Evolutionary conservation across 1,140 invertebrate genomes (phyloP).

Genomic region (Nasonia giraulti): DNA sequence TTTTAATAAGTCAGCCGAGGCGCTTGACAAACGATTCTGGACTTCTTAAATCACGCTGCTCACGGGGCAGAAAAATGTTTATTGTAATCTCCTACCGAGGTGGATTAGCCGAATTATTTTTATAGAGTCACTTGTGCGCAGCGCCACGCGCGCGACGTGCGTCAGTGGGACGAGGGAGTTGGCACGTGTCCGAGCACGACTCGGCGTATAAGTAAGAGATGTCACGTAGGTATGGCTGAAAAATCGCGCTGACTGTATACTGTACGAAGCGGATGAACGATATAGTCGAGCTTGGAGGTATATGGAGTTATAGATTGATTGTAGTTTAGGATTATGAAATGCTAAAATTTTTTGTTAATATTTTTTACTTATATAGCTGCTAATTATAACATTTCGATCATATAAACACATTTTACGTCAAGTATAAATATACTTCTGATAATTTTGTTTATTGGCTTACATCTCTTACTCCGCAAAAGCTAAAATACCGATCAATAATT

Average conservation of each 20-base stretch:
- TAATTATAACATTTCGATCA: neutral
- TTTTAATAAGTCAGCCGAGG: neutral
- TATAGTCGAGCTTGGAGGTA: neutral
- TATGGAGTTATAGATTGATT: no score
- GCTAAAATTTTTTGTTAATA: no score
- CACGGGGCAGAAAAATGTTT: neutral
- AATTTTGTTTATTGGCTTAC: no score
- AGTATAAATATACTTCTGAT: no score
- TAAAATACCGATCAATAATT: no score
- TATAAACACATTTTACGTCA: no score
- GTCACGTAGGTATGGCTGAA: neutral
- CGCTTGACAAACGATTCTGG: neutral
- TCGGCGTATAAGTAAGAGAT: neutral
- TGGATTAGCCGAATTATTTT: constrained; percentile 27
- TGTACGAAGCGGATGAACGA: neutral
- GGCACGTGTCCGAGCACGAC: neutral
- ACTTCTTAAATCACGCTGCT: constrained; percentile 4
- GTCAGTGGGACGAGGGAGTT: neutral
- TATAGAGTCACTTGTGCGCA: neutral
- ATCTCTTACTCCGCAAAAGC: no score
- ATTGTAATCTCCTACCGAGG: neutral
- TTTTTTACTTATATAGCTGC: no score
- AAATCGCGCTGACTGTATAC: constrained; percentile 1
- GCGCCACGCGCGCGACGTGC: neutral
- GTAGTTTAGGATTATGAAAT: no score